These are phyloP conservation scores for Erithacus rubecula DNA, from an alignment of 2,797 vertebrate species.

Conservation along the genomic window DNA sequence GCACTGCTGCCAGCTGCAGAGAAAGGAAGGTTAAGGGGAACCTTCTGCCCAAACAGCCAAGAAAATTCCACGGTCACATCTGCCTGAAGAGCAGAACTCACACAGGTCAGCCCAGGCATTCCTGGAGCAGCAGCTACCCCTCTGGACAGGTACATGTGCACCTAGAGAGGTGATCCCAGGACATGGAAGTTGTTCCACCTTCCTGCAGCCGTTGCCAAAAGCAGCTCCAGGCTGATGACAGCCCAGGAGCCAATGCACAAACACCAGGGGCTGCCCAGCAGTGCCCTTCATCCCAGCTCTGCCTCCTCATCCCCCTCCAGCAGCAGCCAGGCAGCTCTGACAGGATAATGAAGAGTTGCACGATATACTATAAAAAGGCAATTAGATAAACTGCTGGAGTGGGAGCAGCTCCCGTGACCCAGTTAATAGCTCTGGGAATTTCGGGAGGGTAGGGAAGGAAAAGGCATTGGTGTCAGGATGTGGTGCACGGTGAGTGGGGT, in stretches of 20 bases:
- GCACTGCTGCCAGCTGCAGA: neutral
- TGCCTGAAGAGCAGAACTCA: neutral
- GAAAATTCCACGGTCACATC: fast-evolving
- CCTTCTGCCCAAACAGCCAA: neutral
- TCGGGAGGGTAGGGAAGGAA: neutral
- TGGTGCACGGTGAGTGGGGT: neutral
- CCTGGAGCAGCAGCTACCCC: neutral
- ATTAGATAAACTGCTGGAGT: constrained; percentile 80
- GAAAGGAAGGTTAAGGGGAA: neutral
- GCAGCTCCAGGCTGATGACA: neutral
- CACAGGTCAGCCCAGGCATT: fast-evolving
- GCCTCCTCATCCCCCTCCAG: neutral
- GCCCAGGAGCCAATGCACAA: neutral
- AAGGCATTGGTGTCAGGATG: neutral
- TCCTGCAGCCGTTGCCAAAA: neutral
- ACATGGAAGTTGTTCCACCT: neutral
- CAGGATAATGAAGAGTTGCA: constrained; percentile 80
- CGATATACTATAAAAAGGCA: constrained; percentile 81
- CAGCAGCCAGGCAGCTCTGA: constrained; percentile 69
- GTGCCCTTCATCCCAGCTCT: neutral
- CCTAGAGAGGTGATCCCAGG: neutral
- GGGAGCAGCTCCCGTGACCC: constrained; percentile 76
- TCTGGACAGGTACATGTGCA: fast-evolving
- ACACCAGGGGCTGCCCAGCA: neutral
- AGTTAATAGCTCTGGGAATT: constrained; percentile 78